A percentile compares a stretch with the other conserved stretches of the same genome.
phyloP scores from a whole-genome alignment of 2,888 invertebrate species.

The Isotomurus palustris region DNA sequence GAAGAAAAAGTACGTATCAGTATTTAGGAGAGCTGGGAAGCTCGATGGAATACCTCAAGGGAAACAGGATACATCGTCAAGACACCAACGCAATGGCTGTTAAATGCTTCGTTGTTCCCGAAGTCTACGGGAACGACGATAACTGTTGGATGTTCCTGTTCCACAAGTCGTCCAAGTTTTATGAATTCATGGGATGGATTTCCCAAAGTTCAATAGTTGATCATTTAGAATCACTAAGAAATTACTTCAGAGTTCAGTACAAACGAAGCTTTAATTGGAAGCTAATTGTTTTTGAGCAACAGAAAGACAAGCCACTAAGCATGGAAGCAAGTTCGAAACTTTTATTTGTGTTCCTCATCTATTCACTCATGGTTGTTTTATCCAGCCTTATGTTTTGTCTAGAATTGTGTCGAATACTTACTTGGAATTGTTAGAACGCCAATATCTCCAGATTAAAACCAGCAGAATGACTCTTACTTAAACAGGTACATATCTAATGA shows the following conservation, averaged over 20 bases:
- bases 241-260: background rate
- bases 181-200: background rate
- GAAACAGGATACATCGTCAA: too few relatives aligned
- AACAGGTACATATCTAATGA: too few relatives aligned
- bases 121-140: background rate
- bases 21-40: background rate
- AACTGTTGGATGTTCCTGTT: constrained; percentile 2
- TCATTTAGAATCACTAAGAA: background rate
- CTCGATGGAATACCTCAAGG: background rate
- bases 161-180: background rate
- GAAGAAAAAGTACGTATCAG: background rate
- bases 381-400: too few relatives aligned
- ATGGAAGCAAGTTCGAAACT: background rate
- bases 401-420: too few relatives aligned
- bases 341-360: background rate
- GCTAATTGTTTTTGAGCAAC: background rate
- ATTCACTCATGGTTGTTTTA: background rate
- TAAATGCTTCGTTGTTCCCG: background rate
- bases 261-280: background rate
- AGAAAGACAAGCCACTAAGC: background rate
- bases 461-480: too few relatives aligned
- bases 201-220: background rate
- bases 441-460: too few relatives aligned
- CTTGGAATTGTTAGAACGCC: too few relatives aligned
- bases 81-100: too few relatives aligned